These are phyloP conservation scores for Ethmia dodecea DNA, from an alignment of 2,888 invertebrate species.

Conservation along the genomic window DNA sequence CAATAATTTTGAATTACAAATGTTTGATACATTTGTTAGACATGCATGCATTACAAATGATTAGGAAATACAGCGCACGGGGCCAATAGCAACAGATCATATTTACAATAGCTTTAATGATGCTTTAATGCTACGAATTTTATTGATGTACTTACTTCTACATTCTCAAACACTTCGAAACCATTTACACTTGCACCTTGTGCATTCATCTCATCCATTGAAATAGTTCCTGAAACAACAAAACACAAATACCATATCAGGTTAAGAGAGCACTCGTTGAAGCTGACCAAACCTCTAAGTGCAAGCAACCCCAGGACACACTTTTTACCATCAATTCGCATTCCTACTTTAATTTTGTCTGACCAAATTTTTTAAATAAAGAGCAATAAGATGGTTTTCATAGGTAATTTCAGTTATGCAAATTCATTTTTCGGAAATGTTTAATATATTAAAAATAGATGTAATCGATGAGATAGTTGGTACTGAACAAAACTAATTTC, in stretches of 20 bases:
- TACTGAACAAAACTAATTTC: too few relatives aligned
- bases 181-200: slow-evolving; percentile 18
- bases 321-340: not conserved
- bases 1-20: not conserved
- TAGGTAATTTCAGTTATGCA: not conserved
- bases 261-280: too few relatives aligned
- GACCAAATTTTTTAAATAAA: not conserved
- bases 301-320: too few relatives aligned
- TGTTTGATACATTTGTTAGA: not conserved
- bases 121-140: too few relatives aligned
- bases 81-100: too few relatives aligned
- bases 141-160: slow-evolving; percentile 13
- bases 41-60: too few relatives aligned
- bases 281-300: too few relatives aligned
- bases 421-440: too few relatives aligned
- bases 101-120: too few relatives aligned
- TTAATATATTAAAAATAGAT: too few relatives aligned
- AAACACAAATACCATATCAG: not conserved
- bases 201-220: slow-evolving; percentile 17
- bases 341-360: not conserved
- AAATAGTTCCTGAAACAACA: slow-evolving; percentile 20
- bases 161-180: slow-evolving; percentile 12
- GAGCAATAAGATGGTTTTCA: not conserved
- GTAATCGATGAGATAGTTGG: too few relatives aligned
- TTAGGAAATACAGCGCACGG: too few relatives aligned